Evolutionary conservation across 2,888 invertebrate species (phyloP).

Genomic region (Arctia plantaginis): DNA sequence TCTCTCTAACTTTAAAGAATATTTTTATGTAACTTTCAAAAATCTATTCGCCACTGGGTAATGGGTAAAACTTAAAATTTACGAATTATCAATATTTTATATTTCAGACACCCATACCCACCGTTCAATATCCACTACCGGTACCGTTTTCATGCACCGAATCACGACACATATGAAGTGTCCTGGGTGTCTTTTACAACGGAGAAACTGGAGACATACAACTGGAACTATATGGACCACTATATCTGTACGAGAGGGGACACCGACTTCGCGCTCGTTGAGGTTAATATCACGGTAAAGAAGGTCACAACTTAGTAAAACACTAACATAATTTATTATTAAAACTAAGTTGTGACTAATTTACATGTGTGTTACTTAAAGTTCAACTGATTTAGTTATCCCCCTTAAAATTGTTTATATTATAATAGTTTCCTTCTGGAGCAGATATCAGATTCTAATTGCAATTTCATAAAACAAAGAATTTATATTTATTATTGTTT

Average conservation of each 20-base stretch:
- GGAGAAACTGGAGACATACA: slow-evolving; percentile 97
- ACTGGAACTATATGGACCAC: slow-evolving; percentile 99
- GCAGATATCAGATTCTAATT: neutral
- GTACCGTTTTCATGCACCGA: slow-evolving; percentile 96
- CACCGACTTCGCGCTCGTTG: slow-evolving; percentile 94
- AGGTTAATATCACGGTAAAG: slow-evolving; percentile 85
- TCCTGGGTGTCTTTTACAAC: slow-evolving; percentile 98
- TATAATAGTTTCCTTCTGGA: neutral
- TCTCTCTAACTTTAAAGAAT: no score
- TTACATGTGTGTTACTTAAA: slow-evolving; percentile 14
- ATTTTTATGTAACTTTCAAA: no score
- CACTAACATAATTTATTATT: slow-evolving; percentile 13
- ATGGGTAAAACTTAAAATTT: no score
- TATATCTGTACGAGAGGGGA: slow-evolving; percentile 98
- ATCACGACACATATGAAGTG: slow-evolving; percentile 96
- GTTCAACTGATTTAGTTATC: neutral
- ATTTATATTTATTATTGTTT: neutral
- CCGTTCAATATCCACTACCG: slow-evolving; percentile 96
- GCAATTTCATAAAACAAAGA: no score
- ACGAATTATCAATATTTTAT: neutral
- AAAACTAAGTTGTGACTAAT: slow-evolving; percentile 22
- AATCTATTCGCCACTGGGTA: no score
- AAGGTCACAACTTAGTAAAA: slow-evolving; percentile 28
- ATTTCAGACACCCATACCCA: slow-evolving; percentile 95
- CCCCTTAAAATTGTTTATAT: neutral